Evolutionary conservation across 2,888 invertebrate species (phyloP).

Genomic region (Eurytoma adleriae): DNA sequence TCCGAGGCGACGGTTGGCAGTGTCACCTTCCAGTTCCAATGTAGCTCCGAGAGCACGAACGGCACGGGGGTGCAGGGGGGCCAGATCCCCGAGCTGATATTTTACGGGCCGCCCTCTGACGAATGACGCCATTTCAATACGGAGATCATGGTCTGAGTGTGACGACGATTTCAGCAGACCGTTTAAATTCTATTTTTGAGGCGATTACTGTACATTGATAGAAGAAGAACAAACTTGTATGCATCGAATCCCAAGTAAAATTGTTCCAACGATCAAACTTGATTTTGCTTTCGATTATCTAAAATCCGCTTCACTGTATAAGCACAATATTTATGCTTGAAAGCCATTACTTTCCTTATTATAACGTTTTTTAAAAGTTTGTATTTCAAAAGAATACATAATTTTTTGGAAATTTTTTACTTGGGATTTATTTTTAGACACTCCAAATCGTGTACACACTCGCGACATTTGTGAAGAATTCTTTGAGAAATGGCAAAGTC

Average conservation of each 20-base stretch:
- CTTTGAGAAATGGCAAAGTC: constrained; percentile 22
- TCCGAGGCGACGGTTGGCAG: constrained; percentile 95
- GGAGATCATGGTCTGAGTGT: constrained; percentile 64
- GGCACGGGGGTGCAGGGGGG: constrained; percentile 98
- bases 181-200: constrained; percentile 54
- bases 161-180: constrained; percentile 14
- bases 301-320: too few relatives aligned
- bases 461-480: constrained; percentile 15
- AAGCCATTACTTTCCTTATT: too few relatives aligned
- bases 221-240: neutral
- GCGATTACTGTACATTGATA: constrained; percentile 43
- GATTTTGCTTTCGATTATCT: too few relatives aligned
- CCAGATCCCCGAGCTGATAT: constrained; percentile 97
- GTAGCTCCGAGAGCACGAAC: constrained; percentile 97
- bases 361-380: too few relatives aligned
- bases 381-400: neutral
- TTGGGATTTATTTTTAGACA: constrained; percentile 3
- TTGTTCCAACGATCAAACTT: neutral
- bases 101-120: constrained; percentile 89
- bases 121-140: constrained; percentile 67
- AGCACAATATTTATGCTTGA: too few relatives aligned
- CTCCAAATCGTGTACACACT: neutral
- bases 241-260: neutral
- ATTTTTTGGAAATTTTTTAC: constrained; percentile 24
- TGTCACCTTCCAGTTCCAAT: constrained; percentile 98